Conservation (phyloP, 2,888 invertebrate genomes). For the Desoria tigrina region DNA sequence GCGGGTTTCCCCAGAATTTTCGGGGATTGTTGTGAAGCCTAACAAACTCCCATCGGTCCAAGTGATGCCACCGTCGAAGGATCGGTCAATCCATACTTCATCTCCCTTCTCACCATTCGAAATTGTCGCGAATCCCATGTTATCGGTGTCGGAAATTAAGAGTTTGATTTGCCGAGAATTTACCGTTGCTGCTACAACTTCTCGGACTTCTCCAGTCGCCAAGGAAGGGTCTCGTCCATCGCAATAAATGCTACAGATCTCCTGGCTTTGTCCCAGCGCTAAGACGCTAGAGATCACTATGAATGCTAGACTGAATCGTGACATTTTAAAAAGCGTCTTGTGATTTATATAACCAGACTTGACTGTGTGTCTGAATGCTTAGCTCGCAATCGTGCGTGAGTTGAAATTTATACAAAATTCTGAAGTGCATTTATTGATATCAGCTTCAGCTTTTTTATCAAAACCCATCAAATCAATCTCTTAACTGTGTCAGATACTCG, state of each 20-base stretch:
- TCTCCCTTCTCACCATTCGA: slow-evolving; percentile 30
- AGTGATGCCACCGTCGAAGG: slow-evolving; percentile 32
- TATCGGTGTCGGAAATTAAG: slow-evolving; percentile 30
- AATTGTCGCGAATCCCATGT: slow-evolving; percentile 35
- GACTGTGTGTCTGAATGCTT: too few species aligned
- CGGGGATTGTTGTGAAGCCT: slow-evolving; percentile 23
- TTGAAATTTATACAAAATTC: too few species aligned
- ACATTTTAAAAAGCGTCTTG: too few species aligned
- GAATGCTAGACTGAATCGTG: too few species aligned
- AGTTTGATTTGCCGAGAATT: slow-evolving; percentile 24
- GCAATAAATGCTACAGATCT: slow-evolving; percentile 32
- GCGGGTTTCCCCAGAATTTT: not conserved
- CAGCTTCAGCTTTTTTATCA: too few species aligned
- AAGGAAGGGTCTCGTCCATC: slow-evolving; percentile 31
- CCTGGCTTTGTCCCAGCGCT: not conserved
- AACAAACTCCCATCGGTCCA: slow-evolving; percentile 26
- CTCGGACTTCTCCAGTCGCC: slow-evolving; percentile 17
- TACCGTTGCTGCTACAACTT: slow-evolving; percentile 7
- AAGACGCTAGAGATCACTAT: not conserved
- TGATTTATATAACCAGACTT: too few species aligned
- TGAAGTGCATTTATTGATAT: too few species aligned
- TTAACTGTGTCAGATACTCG: too few species aligned
- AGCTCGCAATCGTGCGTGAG: too few species aligned
- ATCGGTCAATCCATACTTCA: slow-evolving; percentile 39
- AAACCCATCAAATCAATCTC: too few species aligned